Evolutionary conservation across 2,113 vertebrate genomes (phyloP), one percentile per base, ranked within the genome.

Genomic region (Bambusicola thoracicus): DNA sequence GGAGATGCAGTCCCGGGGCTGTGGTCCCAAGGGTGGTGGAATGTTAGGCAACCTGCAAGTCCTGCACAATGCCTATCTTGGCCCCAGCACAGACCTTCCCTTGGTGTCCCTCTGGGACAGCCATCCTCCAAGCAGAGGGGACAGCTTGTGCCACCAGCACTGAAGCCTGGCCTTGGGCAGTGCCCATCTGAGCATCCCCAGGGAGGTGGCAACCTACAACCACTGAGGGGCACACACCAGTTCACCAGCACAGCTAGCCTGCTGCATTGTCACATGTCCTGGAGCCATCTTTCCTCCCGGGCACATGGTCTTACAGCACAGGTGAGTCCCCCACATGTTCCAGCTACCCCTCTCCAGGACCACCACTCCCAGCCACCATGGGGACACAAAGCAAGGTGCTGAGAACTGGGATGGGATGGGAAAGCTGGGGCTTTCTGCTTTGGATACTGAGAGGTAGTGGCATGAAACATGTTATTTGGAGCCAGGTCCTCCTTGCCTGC

Each of bases 221-320:
- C 48, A 80, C 58, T 58, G 25, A 27, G 0, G 3, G 61, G n/a
- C 36, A 30, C 85, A 66, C 44, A 32, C 27, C 55, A 44, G 22
- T 56, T 75, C 41, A 21, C 4, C 24, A 0, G 0, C 2, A 2
- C 38, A 34, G 48, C 15, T 78, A 62, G 12, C 61, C 40, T 87
- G n/a, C 32, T 38, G 1, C 13, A 3, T 25, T 76, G 51, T 32
- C 43, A 11, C 1, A 6, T 36, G 29, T 53, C 55, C 65, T 21
- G 30, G 6, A 1, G 67, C 67, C 73, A 20, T 40, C 63, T 73
- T 68, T 4, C 65, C 53, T 69, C 63, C 10, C 1, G 19, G 34
- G 46, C n/a, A 70, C 76, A 65, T 0, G 1, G 4, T 91, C 41
- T 43, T n/a, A 20, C 0, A 0, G 49, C 68, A 59, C 63, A 20